Conservation (phyloP, 2,797 vertebrate species). For the Chloroceryle amazona region DNA sequence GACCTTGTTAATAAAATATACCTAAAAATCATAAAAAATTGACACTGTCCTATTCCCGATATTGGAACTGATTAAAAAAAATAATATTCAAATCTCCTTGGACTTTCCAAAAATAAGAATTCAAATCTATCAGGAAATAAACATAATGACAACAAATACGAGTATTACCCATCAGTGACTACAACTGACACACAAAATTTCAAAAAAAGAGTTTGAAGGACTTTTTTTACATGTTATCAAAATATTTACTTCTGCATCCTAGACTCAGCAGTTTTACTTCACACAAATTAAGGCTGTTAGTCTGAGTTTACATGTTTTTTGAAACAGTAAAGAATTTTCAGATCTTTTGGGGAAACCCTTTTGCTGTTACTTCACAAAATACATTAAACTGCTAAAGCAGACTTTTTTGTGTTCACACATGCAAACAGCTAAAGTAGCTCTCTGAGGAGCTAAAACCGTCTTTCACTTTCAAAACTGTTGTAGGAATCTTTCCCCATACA, state of each 20-base stretch:
- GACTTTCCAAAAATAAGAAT: neutral
- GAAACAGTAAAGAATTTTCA: neutral
- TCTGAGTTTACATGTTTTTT: neutral
- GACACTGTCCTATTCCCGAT: neutral
- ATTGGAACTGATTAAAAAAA: neutral
- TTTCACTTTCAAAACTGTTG: neutral
- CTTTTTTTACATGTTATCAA: neutral
- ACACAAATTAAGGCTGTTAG: neutral
- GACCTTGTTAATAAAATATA: neutral
- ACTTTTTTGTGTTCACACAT: neutral
- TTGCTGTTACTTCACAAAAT: neutral
- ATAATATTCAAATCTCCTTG: neutral
- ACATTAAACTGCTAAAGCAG: neutral
- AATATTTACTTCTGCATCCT: neutral
- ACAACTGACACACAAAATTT: neutral
- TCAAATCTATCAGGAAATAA: neutral
- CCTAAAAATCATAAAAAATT: neutral
- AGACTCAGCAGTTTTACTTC: neutral
- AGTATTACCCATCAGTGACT: neutral
- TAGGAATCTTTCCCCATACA: neutral
- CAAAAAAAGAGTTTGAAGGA: neutral
- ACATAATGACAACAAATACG: neutral
- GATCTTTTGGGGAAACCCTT: neutral
- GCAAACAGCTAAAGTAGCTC: neutral
- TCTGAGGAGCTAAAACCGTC: neutral